Evolutionary conservation across 1,140 invertebrate genomes (phyloP).

Genomic region (Dermatophagoides farinae): DNA sequence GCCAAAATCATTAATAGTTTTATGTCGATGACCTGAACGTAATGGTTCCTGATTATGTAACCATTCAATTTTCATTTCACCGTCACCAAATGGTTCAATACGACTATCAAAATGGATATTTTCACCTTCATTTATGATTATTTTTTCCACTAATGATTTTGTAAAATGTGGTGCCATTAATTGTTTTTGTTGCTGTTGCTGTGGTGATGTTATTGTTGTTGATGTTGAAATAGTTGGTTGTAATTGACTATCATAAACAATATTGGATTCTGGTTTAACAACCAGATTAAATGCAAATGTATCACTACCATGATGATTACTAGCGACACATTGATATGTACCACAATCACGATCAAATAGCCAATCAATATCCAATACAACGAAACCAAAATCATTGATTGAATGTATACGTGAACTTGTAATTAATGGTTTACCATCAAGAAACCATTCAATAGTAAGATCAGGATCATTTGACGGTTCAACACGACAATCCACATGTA

Average conservation of each 20-base stretch:
- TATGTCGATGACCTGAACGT: constrained; percentile 35
- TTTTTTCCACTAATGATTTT: constrained; percentile 43
- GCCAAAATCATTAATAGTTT: constrained; percentile 35
- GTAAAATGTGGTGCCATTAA: constrained; percentile 31
- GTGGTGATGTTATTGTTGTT: no score
- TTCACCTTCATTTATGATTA: constrained; percentile 48
- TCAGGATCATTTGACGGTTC: constrained; percentile 81
- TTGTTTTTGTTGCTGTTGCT: neutral
- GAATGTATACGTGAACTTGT: constrained; percentile 69
- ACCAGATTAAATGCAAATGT: neutral
- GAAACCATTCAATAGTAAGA: constrained; percentile 65
- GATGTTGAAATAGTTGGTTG: constrained; percentile 67
- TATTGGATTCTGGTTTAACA: neutral
- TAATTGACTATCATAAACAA: constrained; percentile 42
- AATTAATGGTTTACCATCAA: constrained; percentile 30
- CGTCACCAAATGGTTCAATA: constrained; percentile 78
- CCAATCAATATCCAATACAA: constrained; percentile 67
- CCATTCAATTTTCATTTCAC: constrained; percentile 87
- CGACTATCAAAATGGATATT: constrained; percentile 85
- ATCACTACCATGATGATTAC: constrained; percentile 50
- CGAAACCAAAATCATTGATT: constrained; percentile 66
- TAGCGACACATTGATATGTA: constrained; percentile 70
- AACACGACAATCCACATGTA: constrained; percentile 83
- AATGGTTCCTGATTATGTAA: constrained; percentile 74
- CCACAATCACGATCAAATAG: constrained; percentile 70